Conservation (phyloP, 1,140 invertebrate genomes). For the Atta cephalotes region DNA sequence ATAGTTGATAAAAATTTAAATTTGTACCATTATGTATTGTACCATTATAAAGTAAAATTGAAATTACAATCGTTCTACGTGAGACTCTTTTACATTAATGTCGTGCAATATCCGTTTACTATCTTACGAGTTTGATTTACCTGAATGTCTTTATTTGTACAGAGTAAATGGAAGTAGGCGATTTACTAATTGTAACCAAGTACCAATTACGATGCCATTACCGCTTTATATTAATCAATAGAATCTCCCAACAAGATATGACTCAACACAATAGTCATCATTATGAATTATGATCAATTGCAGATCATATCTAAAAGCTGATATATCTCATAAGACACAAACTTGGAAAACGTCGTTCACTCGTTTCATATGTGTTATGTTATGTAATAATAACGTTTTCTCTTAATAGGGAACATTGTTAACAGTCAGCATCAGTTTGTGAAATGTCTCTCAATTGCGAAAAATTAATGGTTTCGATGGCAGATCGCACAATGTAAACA, state of each 20-base stretch:
- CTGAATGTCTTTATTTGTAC: constrained; percentile 59
- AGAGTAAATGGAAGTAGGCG: constrained; percentile 61
- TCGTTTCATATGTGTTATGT: background rate
- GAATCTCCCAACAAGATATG: constrained; percentile 17
- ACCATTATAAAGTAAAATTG: constrained; percentile 12
- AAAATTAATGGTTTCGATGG: background rate
- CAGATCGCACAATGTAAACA: background rate
- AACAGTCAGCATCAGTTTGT: background rate
- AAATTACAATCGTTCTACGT: constrained; percentile 38
- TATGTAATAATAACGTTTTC: constrained; percentile 3
- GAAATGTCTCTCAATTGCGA: background rate
- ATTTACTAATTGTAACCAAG: constrained; percentile 54
- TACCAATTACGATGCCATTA: constrained; percentile 20
- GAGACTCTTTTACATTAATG: constrained; percentile 41
- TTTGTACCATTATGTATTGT: constrained; percentile 16
- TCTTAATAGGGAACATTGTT: background rate
- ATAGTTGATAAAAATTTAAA: constrained; percentile 10
- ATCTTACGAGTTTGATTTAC: constrained; percentile 59
- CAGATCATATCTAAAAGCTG: constrained; percentile 29
- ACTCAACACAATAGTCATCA: constrained; percentile 19
- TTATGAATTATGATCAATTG: constrained; percentile 13
- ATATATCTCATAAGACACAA: background rate
- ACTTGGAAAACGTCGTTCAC: constrained; percentile 35
- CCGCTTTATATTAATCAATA: constrained; percentile 40
- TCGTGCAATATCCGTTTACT: constrained; percentile 46